Evolutionary conservation across 2,113 vertebrate genomes (phyloP).

Genomic region (Morone chrysops): DNA sequence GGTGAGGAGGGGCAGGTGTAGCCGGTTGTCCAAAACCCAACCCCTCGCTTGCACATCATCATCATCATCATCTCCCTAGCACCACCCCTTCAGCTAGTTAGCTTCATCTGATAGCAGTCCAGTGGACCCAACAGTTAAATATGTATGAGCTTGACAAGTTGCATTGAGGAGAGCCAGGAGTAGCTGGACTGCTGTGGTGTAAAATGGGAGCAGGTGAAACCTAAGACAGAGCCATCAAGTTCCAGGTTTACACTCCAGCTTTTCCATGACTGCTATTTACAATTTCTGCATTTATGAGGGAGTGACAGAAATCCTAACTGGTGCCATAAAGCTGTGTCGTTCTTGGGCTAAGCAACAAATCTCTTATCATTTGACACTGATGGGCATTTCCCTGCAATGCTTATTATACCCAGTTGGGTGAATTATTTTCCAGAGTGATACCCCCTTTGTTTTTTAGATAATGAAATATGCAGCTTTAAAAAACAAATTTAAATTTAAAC

Average conservation of each 20-base stretch:
- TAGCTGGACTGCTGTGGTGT: conserved; percentile 53
- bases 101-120: conserved; percentile 76
- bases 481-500: conserved; percentile 47
- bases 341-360: not conserved
- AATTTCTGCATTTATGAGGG: conserved; percentile 18
- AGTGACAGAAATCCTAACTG: not conserved
- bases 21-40: conserved; percentile 55
- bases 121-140: conserved; percentile 70
- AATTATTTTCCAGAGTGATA: conserved; percentile 6
- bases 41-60: conserved; percentile 67
- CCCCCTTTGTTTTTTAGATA: conserved; percentile 8
- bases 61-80: conserved; percentile 48
- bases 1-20: conserved; percentile 72
- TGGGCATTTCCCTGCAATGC: not conserved
- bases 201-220: conserved; percentile 73
- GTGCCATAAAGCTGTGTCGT: not conserved
- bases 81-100: conserved; percentile 47
- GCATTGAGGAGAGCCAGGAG: conserved; percentile 59
- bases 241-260: conserved; percentile 34
- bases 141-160: conserved; percentile 76
- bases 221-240: conserved; percentile 56
- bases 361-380: not conserved
- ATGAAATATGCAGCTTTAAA: conserved; percentile 56
- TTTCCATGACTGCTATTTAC: conserved; percentile 21
- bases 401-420: not conserved